Percentiles rank a stretch among this genome's conserved stretches.
Conservation (phyloP, 1,140 invertebrate species). For the Drosophila bipectinata region DNA sequence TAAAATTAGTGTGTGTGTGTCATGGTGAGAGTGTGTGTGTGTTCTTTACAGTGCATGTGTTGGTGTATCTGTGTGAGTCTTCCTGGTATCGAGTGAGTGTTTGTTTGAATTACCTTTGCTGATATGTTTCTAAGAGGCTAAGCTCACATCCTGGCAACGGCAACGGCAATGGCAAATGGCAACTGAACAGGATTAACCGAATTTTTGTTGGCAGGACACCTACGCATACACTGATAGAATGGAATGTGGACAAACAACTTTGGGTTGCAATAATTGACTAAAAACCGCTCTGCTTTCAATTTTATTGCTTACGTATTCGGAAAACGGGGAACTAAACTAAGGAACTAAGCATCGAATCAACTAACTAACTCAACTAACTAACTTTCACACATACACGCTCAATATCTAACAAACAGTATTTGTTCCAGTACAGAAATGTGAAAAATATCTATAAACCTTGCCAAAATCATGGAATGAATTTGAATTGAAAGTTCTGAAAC, state of each 20-base stretch:
- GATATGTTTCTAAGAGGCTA: conserved; percentile 82
- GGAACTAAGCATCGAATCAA: conserved; percentile 33
- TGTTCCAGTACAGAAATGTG: not conserved
- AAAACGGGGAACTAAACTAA: conserved; percentile 32
- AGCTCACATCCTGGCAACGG: conserved; percentile 67
- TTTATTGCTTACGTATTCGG: conserved; percentile 59
- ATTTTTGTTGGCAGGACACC: conserved; percentile 6
- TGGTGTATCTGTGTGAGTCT: conserved; percentile 20
- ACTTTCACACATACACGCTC: conserved; percentile 40
- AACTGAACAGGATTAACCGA: conserved; percentile 35
- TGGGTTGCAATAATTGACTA: conserved; percentile 46
- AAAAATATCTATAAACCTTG: not conserved
- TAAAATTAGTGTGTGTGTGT: conserved; percentile 51
- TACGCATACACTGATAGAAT: conserved; percentile 27
- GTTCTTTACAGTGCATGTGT: conserved; percentile 67
- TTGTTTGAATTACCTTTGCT: conserved; percentile 63
- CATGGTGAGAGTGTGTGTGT: conserved; percentile 5
- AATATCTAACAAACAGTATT: conserved; percentile 33
- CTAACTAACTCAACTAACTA: conserved; percentile 48
- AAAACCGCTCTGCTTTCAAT: conserved; percentile 27
- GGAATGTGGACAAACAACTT: conserved; percentile 42
- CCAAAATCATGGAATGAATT: not conserved
- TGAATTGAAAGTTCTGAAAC: not conserved
- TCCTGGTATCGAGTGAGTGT: conserved; percentile 4
- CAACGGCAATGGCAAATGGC: conserved; percentile 23